Evolutionary conservation across 2,797 vertebrate species (phyloP), one percentile per base, ranked within the genome.

Genomic region (Glossophaga mutica): DNA sequence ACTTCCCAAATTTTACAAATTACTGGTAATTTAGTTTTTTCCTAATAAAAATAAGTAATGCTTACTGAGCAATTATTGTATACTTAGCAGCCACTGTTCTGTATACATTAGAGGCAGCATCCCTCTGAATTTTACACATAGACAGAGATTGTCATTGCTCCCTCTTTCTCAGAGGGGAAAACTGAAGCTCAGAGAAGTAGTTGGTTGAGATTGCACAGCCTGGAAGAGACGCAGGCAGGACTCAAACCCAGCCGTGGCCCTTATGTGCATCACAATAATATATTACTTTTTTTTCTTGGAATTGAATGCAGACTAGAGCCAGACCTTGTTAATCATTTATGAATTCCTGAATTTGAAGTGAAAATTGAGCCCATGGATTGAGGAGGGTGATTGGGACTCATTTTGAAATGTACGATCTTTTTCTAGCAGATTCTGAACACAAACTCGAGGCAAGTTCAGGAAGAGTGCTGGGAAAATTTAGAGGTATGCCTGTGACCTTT

Each of bases 391-490:
- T 2, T 86, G 79, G 81, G 76, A 46, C 65, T 98, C 70, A 81
- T 94, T 96, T 97, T 96, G 10, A 98, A 98, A 98, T 97, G 11
- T 98, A 19, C 70, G 87, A 94, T 95, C 97, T 97, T 96, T 98
- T 98, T 98, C 81, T 98, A 99, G 99, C 98, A 97, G 99, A 98
- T 95, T 98, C 98, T 95, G 99, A 99, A 50, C 98, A 99, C 94
- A 99, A 99, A 98, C 96, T 98, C 90, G 99, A 99, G 87, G 98
- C 99, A 89, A 99, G 97, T 97, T 99, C 99, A 91, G 99, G 98
- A 97, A 99, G 99, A 97, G 98, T 99, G 94, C 98, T 99, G 97
- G 99, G 99, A 97, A 99, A 99, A 98, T 98, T 99, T 94, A 98
- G 99, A 99, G 99, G 99, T 99, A 97, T 96, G 98, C 87, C 37